Evolutionary conservation across 1,140 invertebrate genomes (phyloP), one percentile per base, ranked within the genome.

Genomic region (Dryas iulia): DNA sequence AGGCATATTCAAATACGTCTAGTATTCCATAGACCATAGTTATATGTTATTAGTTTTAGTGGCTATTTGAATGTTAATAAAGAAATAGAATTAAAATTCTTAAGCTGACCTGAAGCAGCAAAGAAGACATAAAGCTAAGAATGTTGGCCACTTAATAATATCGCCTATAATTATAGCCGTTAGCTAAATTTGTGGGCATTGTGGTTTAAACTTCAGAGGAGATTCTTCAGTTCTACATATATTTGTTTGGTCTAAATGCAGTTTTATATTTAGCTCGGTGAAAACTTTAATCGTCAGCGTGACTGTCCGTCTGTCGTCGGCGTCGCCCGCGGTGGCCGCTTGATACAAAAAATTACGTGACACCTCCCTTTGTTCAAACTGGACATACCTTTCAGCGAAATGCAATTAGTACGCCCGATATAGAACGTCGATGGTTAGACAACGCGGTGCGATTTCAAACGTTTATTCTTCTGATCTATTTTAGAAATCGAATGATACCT

Each of bases 301-400:
- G 59, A 60, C 78, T 76, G 79, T 83, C 77, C 85, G 82, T 91
- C 89, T 69, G 70, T 91, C 87, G 78, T 79, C 87, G 68, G 60
- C 59, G 57, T 60, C 79, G 78, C 69, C 78, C 82, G 85, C 85
- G 89, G 89, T 91, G 89, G 87, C 86, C 87, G 81, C 70, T 76
- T 73, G 77, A 84, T 86, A 89, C 83, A 88, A 90, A 89, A 88
- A 89, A 88, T 87, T 76, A 87, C 79, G 87, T 89, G 86, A 75
- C 83, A 87, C 82, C 81, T 89, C 84, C 85, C 87, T 89, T 91
- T 91, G 87, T 89, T 89, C 86, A 78, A 76, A 80, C 83, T 89
- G 87, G 89, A 91, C 89, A 89, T 91, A 90, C 89, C 89, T 91
- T 90, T 91, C 89, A 88, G 76, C 89, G 81, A 83, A 84, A 89